These are phyloP conservation scores for Caenorhabditis becei DNA, from an alignment of 2,888 invertebrate species.

Conservation along the genomic window DNA sequence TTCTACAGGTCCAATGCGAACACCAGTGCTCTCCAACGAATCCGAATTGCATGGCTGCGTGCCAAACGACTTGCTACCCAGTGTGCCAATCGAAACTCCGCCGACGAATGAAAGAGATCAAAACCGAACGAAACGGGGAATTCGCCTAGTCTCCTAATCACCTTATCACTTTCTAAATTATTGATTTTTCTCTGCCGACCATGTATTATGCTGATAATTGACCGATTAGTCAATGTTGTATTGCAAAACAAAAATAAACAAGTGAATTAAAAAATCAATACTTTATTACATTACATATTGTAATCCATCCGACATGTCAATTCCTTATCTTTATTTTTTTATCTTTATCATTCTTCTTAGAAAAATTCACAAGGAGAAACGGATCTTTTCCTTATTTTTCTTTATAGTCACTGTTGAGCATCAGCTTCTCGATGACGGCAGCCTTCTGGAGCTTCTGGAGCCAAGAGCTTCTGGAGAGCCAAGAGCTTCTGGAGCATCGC, in stretches of 20 bases:
- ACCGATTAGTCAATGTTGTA: constrained; percentile 14
- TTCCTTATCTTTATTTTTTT: too few relatives aligned
- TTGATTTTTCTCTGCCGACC: too few relatives aligned
- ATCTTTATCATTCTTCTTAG: too few relatives aligned
- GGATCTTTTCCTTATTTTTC: too few relatives aligned
- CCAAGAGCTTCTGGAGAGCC: too few relatives aligned
- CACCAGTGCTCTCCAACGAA: constrained; percentile 62
- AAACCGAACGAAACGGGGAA: constrained; percentile 26
- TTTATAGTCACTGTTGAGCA: too few relatives aligned
- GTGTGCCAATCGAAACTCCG: constrained; percentile 67
- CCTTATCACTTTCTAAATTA: neutral
- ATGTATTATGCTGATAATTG: constrained; percentile 6
- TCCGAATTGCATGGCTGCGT: constrained; percentile 67
- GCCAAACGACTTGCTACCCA: constrained; percentile 71
- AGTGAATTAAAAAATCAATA: neutral
- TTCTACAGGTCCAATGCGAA: constrained; percentile 65
- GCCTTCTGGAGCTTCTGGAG: too few relatives aligned
- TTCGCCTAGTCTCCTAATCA: neutral
- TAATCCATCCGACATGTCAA: too few relatives aligned
- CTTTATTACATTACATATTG: too few relatives aligned
- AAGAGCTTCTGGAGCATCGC: too few relatives aligned
- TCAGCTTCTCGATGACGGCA: too few relatives aligned
- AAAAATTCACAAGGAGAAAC: too few relatives aligned
- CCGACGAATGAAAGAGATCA: constrained; percentile 59
- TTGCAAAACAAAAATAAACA: neutral